phyloP scores from a whole-genome alignment of 2,113 vertebrate species.

The Dascyllus trimaculatus region DNA sequence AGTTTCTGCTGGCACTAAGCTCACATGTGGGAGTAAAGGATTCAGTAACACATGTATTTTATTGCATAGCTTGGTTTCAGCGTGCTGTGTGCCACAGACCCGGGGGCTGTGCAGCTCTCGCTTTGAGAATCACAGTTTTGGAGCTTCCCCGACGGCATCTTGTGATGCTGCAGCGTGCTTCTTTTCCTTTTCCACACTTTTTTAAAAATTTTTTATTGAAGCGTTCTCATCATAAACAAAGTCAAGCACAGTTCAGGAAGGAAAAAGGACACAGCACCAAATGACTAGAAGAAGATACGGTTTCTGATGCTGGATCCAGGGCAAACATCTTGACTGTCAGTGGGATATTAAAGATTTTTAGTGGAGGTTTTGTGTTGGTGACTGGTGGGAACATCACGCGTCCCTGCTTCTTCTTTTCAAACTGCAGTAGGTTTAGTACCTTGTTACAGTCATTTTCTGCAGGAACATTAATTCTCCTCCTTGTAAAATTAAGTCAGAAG shows the following conservation, averaged over 20 bases:
- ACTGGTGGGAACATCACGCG: background rate
- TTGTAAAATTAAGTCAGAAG: background rate
- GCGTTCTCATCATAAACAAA: background rate
- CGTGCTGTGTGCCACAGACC: conserved; percentile 4
- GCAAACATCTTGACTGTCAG: too few relatives aligned
- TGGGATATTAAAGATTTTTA: too few relatives aligned
- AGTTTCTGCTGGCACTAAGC: background rate
- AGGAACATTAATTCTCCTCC: background rate
- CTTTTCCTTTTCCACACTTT: background rate
- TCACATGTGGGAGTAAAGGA: background rate
- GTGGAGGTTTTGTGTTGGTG: background rate
- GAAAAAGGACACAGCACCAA: too few relatives aligned
- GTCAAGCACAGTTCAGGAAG: background rate
- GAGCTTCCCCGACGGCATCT: background rate
- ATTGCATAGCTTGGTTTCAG: background rate
- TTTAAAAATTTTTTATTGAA: background rate
- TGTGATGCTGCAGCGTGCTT: conserved; percentile 3
- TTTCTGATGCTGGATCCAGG: too few relatives aligned
- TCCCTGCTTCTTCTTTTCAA: background rate
- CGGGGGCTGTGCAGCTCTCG: background rate
- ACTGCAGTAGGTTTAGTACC: background rate
- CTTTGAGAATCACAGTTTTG: conserved; percentile 8
- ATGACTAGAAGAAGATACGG: too few relatives aligned
- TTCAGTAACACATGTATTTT: conserved; percentile 9
- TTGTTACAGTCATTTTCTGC: background rate